Evolutionary conservation across 2,113 vertebrate species (phyloP).

Genomic region (Cnemophilus loriae): DNA sequence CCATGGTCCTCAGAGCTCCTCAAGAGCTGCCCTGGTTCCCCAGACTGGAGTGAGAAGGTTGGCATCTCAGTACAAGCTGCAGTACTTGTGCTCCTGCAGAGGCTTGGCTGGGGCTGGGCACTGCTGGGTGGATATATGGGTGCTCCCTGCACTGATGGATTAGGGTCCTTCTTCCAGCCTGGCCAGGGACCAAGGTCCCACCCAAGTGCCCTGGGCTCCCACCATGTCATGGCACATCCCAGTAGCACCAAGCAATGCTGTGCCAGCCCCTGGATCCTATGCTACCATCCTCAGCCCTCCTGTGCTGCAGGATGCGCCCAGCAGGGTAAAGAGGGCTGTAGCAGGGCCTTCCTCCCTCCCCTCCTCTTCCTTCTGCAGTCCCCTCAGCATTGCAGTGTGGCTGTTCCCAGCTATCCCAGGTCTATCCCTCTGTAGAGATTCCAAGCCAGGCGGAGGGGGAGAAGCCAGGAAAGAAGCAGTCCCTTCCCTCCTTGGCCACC

Average conservation of each 20-base stretch:
- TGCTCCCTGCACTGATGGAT: neutral
- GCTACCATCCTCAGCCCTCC: neutral
- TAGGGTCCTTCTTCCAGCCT: neutral
- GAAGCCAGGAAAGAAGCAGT: neutral
- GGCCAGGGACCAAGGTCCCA: neutral
- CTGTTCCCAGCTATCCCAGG: neutral
- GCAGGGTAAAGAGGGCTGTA: neutral
- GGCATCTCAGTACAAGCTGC: neutral
- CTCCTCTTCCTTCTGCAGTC: neutral
- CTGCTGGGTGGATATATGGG: neutral
- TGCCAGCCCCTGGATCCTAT: neutral
- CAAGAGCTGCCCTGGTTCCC: neutral
- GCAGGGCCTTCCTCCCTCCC: neutral
- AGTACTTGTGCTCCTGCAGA: neutral
- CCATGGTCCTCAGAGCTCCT: neutral
- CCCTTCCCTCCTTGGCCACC: neutral
- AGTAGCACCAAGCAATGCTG: neutral
- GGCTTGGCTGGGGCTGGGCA: neutral
- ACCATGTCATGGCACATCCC: fast-evolving
- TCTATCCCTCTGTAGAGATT: neutral
- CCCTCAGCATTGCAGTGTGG: neutral
- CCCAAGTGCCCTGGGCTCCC: neutral
- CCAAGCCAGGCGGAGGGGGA: neutral
- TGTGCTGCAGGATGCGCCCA: neutral
- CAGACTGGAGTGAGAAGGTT: neutral